Conservation (phyloP, 2,113 vertebrate genomes). For the Pterocles orientalis region DNA sequence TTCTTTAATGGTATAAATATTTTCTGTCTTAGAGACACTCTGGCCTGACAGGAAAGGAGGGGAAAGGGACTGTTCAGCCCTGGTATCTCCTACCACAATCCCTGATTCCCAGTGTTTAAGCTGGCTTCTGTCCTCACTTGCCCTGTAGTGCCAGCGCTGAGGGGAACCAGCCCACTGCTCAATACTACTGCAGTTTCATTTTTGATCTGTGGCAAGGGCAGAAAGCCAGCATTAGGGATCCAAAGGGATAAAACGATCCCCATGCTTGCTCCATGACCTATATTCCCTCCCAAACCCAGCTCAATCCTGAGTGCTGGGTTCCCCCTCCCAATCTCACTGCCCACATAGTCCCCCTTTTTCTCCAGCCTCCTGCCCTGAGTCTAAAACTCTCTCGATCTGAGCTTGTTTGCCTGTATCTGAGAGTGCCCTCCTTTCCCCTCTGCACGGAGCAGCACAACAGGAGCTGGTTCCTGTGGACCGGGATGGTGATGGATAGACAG, state of each 20-base stretch:
- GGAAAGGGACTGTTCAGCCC: background rate
- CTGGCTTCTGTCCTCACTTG: conserved; percentile 28
- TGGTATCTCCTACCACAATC: background rate
- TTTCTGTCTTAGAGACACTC: background rate
- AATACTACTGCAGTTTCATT: background rate
- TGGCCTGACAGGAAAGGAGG: background rate
- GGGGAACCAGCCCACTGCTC: background rate
- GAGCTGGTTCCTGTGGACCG: background rate
- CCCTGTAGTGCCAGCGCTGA: background rate
- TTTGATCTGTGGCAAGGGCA: background rate
- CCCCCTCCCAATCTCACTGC: background rate
- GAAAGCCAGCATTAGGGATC: background rate
- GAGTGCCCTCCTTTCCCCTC: fast-evolving
- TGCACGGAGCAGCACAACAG: background rate
- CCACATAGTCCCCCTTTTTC: background rate
- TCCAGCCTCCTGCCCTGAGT: background rate
- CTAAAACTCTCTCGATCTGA: background rate
- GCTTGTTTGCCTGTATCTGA: background rate
- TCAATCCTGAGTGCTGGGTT: fast-evolving
- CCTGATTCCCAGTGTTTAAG: conserved; percentile 11
- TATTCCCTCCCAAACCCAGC: background rate
- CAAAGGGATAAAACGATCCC: background rate
- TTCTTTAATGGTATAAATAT: background rate
- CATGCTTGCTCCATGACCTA: background rate
- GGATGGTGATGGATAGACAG: no score